Base-by-base conservation (phyloP, 2,797 vertebrate genomes). In the Chelon auratus region DNA sequence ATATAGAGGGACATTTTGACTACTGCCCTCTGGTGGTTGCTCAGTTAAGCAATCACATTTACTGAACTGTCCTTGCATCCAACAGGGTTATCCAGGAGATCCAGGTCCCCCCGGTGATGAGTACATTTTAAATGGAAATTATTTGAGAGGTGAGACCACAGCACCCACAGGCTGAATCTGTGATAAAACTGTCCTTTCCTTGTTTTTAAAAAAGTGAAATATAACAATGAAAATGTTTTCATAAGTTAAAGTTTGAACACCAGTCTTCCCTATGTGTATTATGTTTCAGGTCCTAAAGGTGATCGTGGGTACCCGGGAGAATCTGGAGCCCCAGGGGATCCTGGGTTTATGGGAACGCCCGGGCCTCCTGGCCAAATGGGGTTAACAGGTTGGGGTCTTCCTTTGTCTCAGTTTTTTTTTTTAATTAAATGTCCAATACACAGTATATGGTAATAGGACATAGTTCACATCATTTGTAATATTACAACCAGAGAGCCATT, bases 51-150 rank as follows among this genome's bases (percentile, higher is more conserved):
- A 17, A 3, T 48, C 15, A 17, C n/a, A 39, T 22, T 52, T 43
- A 54, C 18, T 52, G 3, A 2, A 39, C 9, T 15, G 17, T 77
- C 1, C 52, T 62, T 76, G 5, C 24, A n/a, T 59, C 18, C 9
- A 63, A 75, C 71, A 93, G 92, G 93, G 91, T 67, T 81, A 80
- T 52, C 58, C 10, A 51, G 93, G 93, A 50, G 87, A 88, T 39
- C 45, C 37, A 58, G 93, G 93, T 64, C 63, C 7, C 2, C 84
- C 91, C 0, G 91, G 90, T 24, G 52, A 45, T 7, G 30, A 5
- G 7, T 0, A 0, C 9, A 0, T 6, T 9, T 1, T 62, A 26
- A 63, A 83, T 61, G 84, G 57, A 60, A 65, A 9, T 72, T 11
- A 60, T 58, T 17, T 15, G 54, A 86, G 85, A 90, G 91, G 93